These are phyloP conservation scores for Drosophila pallidifrons DNA, from an alignment of 1,140 invertebrate genomes.

Conservation along the genomic window DNA sequence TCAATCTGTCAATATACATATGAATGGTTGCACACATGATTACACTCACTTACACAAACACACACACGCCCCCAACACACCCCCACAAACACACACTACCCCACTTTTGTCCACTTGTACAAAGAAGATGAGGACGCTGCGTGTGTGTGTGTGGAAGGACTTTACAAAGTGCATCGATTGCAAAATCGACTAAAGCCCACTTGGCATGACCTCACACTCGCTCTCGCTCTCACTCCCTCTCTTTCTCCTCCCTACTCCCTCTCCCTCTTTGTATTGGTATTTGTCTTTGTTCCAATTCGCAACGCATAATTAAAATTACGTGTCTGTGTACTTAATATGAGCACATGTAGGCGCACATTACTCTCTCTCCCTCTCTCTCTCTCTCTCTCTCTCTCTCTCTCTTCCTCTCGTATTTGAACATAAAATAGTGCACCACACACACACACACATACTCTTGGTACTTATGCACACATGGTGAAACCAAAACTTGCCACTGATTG, in stretches of 20 bases:
- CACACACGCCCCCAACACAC: constrained; percentile 12
- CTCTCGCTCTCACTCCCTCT: neutral
- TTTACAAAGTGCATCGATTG: constrained; percentile 58
- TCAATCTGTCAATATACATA: constrained; percentile 79
- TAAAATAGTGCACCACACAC: constrained; percentile 4
- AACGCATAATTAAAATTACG: constrained; percentile 73
- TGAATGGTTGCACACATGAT: constrained; percentile 53
- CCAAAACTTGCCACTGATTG: constrained; percentile 31
- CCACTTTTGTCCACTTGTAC: constrained; percentile 3
- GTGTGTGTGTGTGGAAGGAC: constrained; percentile 13
- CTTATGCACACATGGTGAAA: neutral
- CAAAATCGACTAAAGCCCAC: constrained; percentile 49
- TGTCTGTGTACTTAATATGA: constrained; percentile 22
- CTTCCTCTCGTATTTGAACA: constrained; percentile 6
- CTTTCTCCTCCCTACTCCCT: neutral
- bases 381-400: neutral
- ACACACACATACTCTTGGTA: neutral
- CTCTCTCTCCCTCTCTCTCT: neutral
- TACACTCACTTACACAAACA: constrained; percentile 34
- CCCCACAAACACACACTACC: neutral
- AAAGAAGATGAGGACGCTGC: constrained; percentile 2
- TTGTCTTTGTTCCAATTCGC: constrained; percentile 70
- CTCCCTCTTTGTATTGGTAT: constrained; percentile 36
- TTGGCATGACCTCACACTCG: constrained; percentile 33
- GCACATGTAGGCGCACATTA: constrained; percentile 51